Base-by-base conservation (phyloP, 2,113 vertebrate species). In the Ranitomeya variabilis region DNA sequence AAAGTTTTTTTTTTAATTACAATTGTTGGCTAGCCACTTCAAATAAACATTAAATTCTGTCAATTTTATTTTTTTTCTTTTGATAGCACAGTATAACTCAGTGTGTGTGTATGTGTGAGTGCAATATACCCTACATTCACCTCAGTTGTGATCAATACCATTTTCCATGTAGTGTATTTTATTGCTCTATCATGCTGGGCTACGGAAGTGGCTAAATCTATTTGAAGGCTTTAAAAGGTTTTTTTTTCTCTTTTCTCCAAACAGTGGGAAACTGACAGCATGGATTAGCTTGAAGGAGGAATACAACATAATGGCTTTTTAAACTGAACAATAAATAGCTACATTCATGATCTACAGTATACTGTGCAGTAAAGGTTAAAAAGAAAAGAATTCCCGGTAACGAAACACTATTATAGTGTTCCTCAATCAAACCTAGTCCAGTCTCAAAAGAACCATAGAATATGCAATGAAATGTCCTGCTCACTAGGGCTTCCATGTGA, bases 171-270 rank as follows among this genome's bases (percentile, higher is more conserved):
- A 23, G 85, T 67, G 74, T 69, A 31, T 62, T 74, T 86, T 86
- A 86, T 67, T 69, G 77, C 77, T 80, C 16, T 55, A 21, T 67
- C 86, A 80, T 69, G 86, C 77, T 87, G 77, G 62, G 60, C 31
- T 67, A 12, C 62, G 4, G 23, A 80, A 87, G 78, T 67, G 23
- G 60, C 62, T 57, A 69, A 87, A 87, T 80, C 77, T 55, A 55
- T 86, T 87, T 87, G 59, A 13, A 64, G 77, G 66, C 67, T 87
- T 87, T 60, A n/a, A 87, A 87, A 87, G 15, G 23, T 76, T 67
- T 80, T 87, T 51, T 45, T 69, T 16, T 51, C n/a, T 71, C n/a
- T 71, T 81, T 86, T n/a, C 62, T 55, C 16, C 45, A 54, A 67
- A 26, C 76, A 55, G 62, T 67, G 7, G 86, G 62, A 26, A 80